Percentiles rank a stretch among this genome's conserved stretches.
phyloP scores from a whole-genome alignment of 2,797 vertebrate species.

The Glyptemys insculpta region DNA sequence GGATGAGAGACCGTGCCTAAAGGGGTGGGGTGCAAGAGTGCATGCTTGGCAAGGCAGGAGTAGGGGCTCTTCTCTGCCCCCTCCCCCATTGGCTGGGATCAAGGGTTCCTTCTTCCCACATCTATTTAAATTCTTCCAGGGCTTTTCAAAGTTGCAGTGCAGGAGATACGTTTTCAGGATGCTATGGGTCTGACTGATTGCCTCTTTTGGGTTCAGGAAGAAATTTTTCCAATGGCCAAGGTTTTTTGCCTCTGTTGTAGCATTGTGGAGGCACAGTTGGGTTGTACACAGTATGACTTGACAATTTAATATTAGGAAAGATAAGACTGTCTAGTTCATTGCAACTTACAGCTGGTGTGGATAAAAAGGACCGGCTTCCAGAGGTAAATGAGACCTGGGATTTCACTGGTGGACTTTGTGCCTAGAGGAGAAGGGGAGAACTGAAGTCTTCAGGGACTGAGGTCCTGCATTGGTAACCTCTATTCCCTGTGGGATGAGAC shows the following conservation, averaged over 20 bases:
- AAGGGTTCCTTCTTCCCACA: background rate
- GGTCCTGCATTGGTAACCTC: background rate
- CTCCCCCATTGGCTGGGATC: background rate
- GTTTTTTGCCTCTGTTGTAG: background rate
- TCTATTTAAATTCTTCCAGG: background rate
- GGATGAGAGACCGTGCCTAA: background rate
- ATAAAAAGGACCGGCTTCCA: background rate
- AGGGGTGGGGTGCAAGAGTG: background rate
- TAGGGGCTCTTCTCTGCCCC: background rate
- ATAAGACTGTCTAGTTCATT: background rate
- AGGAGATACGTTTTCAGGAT: background rate
- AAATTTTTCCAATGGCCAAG: background rate
- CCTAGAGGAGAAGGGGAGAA: background rate
- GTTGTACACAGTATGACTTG: background rate
- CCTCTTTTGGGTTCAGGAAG: background rate
- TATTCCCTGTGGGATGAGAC: accelerated
- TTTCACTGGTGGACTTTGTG: background rate
- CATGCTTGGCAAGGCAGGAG: background rate
- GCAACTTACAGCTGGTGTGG: background rate
- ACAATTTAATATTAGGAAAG: background rate
- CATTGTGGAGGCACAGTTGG: background rate
- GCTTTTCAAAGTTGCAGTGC: background rate
- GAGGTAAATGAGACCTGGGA: background rate
- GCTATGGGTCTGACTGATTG: background rate
- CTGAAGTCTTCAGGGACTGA: background rate